These are phyloP conservation scores for Pempheris klunzingeri DNA, from an alignment of 2,797 vertebrate species.

Conservation along the genomic window DNA sequence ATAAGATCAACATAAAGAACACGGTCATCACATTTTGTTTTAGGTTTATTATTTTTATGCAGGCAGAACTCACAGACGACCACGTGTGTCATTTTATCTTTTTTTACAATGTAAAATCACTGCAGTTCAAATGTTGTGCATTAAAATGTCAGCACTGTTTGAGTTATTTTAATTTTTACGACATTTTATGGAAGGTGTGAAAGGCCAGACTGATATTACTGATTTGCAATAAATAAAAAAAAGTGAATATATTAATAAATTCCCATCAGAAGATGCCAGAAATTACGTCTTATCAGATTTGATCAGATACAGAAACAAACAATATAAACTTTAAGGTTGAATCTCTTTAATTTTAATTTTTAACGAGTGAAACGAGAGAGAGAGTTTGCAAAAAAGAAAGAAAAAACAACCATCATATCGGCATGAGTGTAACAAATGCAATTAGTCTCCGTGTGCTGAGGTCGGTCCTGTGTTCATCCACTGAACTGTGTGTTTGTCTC, in stretches of 20 bases:
- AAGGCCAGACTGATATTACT: not conserved
- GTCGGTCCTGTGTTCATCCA: conserved; percentile 33
- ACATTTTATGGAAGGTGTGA: not conserved
- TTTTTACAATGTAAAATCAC: too few species aligned
- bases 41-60: not conserved
- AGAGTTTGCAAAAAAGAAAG: not conserved
- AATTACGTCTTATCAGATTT: not conserved
- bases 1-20: not conserved
- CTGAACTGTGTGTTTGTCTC: conserved; percentile 48
- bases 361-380: conserved; percentile 5
- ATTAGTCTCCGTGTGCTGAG: conserved; percentile 14
- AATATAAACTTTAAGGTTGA: not conserved
- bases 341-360: not conserved
- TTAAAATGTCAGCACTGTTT: not conserved
- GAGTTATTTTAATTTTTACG: not conserved
- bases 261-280: not conserved
- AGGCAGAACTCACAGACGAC: not conserved
- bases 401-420: not conserved
- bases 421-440: conserved; percentile 27
- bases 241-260: not conserved
- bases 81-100: too few species aligned
- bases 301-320: not conserved
- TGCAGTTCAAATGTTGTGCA: not conserved
- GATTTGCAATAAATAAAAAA: not conserved
- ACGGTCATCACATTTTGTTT: not conserved